Base-by-base conservation (phyloP, 2,797 vertebrate genomes). In the Sciurus carolinensis region DNA sequence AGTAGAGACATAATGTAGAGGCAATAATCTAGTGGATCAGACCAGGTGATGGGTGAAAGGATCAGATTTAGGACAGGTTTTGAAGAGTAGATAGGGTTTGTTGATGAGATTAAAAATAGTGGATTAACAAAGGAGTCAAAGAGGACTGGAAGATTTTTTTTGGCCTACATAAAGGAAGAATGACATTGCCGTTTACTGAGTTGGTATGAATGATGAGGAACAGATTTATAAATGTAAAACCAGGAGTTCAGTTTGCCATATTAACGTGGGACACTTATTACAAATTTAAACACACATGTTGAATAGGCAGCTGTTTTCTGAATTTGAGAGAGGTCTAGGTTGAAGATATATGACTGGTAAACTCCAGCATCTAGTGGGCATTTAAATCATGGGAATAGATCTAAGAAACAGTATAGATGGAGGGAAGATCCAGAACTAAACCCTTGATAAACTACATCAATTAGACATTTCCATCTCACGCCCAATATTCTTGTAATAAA, bases 231-330 rank as follows among this genome's bases (percentile, higher is more conserved):
- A 64, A 84, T 10, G 15, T 24, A 91, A 92, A 88, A 80, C 18
- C 14, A 47, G n/a, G 52, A 87, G 30, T 94, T 94, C 42, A 72
- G 39, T 85, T 71, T 85, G 30, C 30, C 62, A 80, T 81, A 57
- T 69, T 57, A 73, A 84, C 3, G 87, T 50, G 77, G 44, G 18
- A 81, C 59, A 62, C 33, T 30, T 28, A 96, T n/a, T 64, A 71
- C 57, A 95, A 79, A 91, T 71, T 59, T 81, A 95, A 88, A 95
- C 47, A 92, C 20, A 87, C 54, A 67, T 30, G 33, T 39, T 72
- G 67, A 83, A 50, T 17, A 77, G 26, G 33, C 50, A 87, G 18
- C 66, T 94, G 10, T 94, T 52, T 87, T 73, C 44, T 59, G 33
- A 47, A 87, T 30, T 36, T 95, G 24, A 90, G 64, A 92, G 44